Percentiles rank a stretch among this genome's conserved stretches.
Evolutionary conservation across 1,140 invertebrate species (phyloP).

Genomic region (Drosophila neocordata): DNA sequence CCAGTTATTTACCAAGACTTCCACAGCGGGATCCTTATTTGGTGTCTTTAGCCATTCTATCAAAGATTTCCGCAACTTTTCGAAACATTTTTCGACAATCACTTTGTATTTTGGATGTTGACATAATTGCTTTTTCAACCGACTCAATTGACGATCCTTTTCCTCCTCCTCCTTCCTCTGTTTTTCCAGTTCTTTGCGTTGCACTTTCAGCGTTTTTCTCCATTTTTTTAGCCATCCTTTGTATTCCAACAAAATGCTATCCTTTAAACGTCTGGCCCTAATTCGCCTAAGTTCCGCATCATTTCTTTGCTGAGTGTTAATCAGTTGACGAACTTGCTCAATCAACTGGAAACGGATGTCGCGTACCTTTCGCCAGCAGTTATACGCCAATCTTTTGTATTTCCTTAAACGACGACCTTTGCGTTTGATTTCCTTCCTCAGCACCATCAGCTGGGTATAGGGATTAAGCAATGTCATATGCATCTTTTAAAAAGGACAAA

Average conservation of each 20-base stretch:
- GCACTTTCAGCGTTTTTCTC: slow-evolving; percentile 4
- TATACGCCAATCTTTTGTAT: background rate
- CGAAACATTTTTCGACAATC: slow-evolving; percentile 14
- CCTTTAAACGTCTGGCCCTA: background rate
- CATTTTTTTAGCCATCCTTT: slow-evolving; percentile 29
- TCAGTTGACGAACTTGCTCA: background rate
- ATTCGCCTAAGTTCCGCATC: background rate
- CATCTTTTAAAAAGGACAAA: background rate
- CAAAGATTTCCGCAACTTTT: background rate
- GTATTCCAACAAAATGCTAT: slow-evolving; percentile 21
- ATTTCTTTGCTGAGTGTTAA: background rate
- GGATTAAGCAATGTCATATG: slow-evolving; percentile 39
- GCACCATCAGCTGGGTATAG: slow-evolving; percentile 28
- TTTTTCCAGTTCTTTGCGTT: slow-evolving; percentile 1
- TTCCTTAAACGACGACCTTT: slow-evolving; percentile 28
- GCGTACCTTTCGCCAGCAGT: slow-evolving; percentile 21
- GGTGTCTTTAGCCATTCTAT: slow-evolving; percentile 6
- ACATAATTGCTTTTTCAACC: slow-evolving; percentile 22
- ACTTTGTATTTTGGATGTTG: background rate
- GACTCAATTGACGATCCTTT: background rate
- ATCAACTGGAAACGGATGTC: slow-evolving; percentile 24
- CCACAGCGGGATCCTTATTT: background rate
- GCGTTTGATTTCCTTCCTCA: slow-evolving; percentile 32
- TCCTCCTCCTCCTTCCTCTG: slow-evolving; percentile 10
- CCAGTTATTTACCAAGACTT: slow-evolving; percentile 18